Evolutionary conservation across 2,797 vertebrate genomes (phyloP).

Genomic region (Lycodopsis pacificus): DNA sequence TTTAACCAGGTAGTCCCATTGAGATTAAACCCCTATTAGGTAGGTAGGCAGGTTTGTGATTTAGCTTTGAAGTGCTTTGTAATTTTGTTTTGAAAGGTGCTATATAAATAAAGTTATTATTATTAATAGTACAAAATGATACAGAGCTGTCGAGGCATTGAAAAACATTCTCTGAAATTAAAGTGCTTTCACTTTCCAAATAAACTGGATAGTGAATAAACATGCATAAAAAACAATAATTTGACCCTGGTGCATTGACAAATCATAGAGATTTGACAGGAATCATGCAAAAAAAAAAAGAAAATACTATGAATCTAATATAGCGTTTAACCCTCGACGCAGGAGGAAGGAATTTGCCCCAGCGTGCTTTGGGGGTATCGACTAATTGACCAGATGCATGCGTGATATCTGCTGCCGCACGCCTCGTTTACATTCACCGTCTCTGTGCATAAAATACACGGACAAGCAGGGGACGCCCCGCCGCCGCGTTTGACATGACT

Average conservation of each 20-base stretch:
- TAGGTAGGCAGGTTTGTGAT: background rate
- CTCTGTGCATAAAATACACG: constrained; percentile 41
- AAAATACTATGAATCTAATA: background rate
- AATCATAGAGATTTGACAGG: constrained; percentile 9
- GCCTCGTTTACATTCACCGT: constrained; percentile 59
- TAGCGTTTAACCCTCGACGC: background rate
- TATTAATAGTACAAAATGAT: background rate
- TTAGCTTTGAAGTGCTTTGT: background rate
- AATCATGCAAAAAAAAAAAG: constrained; percentile 1
- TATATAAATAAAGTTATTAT: background rate
- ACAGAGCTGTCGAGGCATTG: background rate
- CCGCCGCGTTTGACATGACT: constrained; percentile 37
- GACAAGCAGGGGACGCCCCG: background rate
- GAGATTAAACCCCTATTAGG: no score
- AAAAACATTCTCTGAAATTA: background rate
- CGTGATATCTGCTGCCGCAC: constrained; percentile 5
- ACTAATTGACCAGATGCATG: constrained; percentile 47
- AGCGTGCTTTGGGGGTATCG: background rate
- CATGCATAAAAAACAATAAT: constrained; percentile 6
- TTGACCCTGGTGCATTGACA: background rate
- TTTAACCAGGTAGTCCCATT: no score
- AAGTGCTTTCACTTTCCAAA: background rate
- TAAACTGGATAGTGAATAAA: constrained; percentile 20
- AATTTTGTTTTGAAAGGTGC: background rate
- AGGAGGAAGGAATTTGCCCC: constrained; percentile 31